These are phyloP conservation scores for Anoura caudifer DNA, from an alignment of 2,113 vertebrate genomes.

Conservation along the genomic window DNA sequence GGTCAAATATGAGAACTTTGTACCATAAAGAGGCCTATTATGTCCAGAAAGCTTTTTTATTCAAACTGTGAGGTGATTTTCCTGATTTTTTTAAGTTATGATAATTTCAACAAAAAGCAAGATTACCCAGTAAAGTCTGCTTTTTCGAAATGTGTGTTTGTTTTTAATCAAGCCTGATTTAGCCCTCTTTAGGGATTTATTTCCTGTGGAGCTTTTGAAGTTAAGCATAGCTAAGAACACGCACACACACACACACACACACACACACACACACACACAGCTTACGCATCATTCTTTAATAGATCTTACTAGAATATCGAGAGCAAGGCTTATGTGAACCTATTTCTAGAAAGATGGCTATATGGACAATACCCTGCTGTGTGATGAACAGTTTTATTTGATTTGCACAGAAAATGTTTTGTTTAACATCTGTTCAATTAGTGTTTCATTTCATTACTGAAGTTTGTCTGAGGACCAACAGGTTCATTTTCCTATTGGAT, in stretches of 20 bases:
- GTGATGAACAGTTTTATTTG: slow-evolving; percentile 71
- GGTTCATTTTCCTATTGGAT: slow-evolving; percentile 69
- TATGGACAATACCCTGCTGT: slow-evolving; percentile 67
- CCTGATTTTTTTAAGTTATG: background rate
- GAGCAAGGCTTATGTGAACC: slow-evolving; percentile 41
- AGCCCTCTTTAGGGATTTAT: background rate
- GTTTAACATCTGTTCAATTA: slow-evolving; percentile 76
- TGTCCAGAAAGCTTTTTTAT: background rate
- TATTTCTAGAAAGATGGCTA: slow-evolving; percentile 45
- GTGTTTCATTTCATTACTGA: slow-evolving; percentile 71
- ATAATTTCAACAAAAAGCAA: slow-evolving; percentile 34
- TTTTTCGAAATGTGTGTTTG: background rate
- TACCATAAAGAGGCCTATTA: background rate
- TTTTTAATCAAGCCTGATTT: background rate
- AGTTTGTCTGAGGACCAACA: slow-evolving; percentile 74
- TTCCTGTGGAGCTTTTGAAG: slow-evolving; percentile 18
- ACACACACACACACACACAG: background rate
- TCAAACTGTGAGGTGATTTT: background rate
- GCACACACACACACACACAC: background rate
- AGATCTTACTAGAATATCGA: slow-evolving; percentile 47
- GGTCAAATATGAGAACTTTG: background rate
- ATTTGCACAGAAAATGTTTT: slow-evolving; percentile 73
- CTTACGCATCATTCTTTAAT: slow-evolving; percentile 40
- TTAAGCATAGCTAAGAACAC: background rate
- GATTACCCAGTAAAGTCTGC: background rate